phyloP scores from a whole-genome alignment of 1,140 invertebrate genomes.

The Lysiphlebus fabarum region DNA sequence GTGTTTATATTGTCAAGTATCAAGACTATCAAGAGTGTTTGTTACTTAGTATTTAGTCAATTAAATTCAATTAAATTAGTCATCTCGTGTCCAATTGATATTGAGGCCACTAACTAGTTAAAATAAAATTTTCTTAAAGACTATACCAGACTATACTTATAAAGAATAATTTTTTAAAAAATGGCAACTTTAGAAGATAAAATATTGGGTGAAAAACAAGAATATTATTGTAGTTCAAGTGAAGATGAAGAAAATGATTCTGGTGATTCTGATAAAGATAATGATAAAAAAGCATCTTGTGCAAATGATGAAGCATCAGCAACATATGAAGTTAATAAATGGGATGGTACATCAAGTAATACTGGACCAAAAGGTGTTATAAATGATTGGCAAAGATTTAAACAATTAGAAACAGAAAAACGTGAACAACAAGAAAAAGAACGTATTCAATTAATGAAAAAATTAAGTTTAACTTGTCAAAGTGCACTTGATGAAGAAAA shows the following conservation, averaged over 20 bases:
- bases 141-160: too few relatives aligned
- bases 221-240: conserved; percentile 91
- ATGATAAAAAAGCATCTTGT: conserved; percentile 41
- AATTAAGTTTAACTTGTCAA: conserved; percentile 79
- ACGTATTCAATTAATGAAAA: conserved; percentile 76
- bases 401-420: conserved; percentile 84
- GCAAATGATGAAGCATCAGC: conserved; percentile 26
- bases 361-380: conserved; percentile 92
- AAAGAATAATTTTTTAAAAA: neutral
- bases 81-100: too few relatives aligned
- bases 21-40: too few relatives aligned
- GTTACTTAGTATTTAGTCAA: too few relatives aligned
- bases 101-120: too few relatives aligned
- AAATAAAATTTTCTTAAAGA: too few relatives aligned
- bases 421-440: conserved; percentile 74
- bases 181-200: conserved; percentile 92
- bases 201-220: conserved; percentile 88
- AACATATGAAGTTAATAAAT: conserved; percentile 57
- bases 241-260: conserved; percentile 76
- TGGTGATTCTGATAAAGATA: conserved; percentile 58
- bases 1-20: too few relatives aligned
- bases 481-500: conserved; percentile 78
- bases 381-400: conserved; percentile 90
- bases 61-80: too few relatives aligned
- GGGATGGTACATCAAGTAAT: conserved; percentile 71